Evolutionary conservation across 1,140 invertebrate genomes (phyloP), one percentile per base, ranked within the genome.

Genomic region (Drosophila lini): DNA sequence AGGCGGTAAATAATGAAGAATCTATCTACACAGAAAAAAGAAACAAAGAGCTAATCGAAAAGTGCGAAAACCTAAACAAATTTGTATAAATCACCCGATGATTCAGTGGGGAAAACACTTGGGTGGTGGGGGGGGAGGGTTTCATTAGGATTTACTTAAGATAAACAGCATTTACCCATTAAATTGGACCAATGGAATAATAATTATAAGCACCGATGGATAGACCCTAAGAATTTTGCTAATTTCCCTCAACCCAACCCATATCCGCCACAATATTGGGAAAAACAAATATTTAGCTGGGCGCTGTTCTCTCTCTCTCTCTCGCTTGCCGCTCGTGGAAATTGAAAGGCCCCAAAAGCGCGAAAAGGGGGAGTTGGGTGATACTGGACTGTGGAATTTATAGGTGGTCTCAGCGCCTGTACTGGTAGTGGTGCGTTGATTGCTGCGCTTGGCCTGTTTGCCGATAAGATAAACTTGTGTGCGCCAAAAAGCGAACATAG

Each of bases 391-490:
- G 53, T 71, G 67, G 69, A 73, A 73, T 73, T 73, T 73, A 73
- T 73, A 69, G 69, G 52, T 56, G 25, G 36, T 58, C 41, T 65
- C 57, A 22, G 44, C 44, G 61, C 15, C 45, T 61, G 38, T 45
- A 36, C 28, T 55, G 36, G 53, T 84, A 44, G 53, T 47, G 74
- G 63, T 61, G 45, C 63, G 36, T 67, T 65, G 63, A 69, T 88
- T 68, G 79, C 67, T 81, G 38, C 69, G 69, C 64, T 65, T 58
- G 74, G 45, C 58, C 68, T 71, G 75, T 78, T 70, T 70, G 75
- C 48, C 78, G 84, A 88, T 89, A 89, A 88, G 84, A 88, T 89
- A 88, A 88, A 70, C 65, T 69, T 67, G 22, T 52, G 74, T 79
- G 68, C 55, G 64, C 55, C 68, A 82, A 80, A 65, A 74, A 74